A percentile compares a stretch with the other conserved stretches of the same genome.
phyloP scores from a whole-genome alignment of 2,113 vertebrate species.

The Cichladusa arquata region DNA sequence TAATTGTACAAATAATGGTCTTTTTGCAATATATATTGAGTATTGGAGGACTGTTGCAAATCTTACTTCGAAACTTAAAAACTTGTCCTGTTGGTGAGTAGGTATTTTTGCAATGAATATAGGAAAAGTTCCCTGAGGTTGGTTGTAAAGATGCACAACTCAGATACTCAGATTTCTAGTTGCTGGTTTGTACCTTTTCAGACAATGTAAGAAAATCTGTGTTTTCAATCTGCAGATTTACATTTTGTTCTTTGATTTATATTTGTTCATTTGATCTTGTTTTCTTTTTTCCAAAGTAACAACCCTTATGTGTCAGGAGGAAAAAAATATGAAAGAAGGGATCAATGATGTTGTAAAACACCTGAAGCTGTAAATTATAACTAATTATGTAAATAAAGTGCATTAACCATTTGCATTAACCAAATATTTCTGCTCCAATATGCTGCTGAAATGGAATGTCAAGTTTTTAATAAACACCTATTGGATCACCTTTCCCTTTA shows the following conservation, averaged over 20 bases:
- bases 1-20: background rate
- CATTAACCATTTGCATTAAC: background rate
- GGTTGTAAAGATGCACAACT: background rate
- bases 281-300: background rate
- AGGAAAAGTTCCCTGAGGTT: background rate
- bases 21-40: background rate
- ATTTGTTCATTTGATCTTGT: background rate
- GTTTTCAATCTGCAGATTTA: background rate
- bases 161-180: background rate
- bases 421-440: background rate
- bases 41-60: background rate
- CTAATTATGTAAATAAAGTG: background rate
- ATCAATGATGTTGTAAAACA: background rate
- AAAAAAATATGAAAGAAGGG: background rate
- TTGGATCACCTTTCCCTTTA: background rate
- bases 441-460: background rate
- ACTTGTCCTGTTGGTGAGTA: background rate
- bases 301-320: background rate
- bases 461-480: background rate
- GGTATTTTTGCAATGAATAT: background rate
- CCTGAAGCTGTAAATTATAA: background rate
- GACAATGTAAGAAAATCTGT: background rate
- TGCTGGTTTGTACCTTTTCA: background rate
- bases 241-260: background rate
- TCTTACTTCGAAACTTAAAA: background rate